Evolutionary conservation across 2,113 vertebrate species (phyloP).

Genomic region (Notechis scutatus): DNA sequence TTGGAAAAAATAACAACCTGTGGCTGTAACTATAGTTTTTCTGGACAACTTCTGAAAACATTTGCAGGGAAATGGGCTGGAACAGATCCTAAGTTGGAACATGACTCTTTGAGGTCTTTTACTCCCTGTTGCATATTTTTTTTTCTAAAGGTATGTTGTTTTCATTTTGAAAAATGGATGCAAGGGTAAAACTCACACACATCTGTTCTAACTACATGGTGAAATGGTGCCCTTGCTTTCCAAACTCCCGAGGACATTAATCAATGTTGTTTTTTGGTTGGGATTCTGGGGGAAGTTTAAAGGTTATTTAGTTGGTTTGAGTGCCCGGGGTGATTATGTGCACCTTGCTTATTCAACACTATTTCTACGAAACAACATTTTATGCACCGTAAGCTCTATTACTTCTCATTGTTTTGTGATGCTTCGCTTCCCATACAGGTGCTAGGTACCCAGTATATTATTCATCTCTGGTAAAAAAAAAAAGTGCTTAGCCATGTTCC

Average conservation of each 20-base stretch:
- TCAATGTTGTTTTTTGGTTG: constrained; percentile 52
- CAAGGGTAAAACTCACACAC: constrained; percentile 1
- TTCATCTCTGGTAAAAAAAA: constrained; percentile 58
- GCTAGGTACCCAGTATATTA: constrained; percentile 48
- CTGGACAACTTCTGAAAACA: neutral
- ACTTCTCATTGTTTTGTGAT: constrained; percentile 60
- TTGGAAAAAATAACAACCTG: neutral
- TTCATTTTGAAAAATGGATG: constrained; percentile 5
- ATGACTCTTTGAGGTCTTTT: neutral
- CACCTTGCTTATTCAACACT: constrained; percentile 58
- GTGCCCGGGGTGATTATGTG: constrained; percentile 54
- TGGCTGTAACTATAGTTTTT: neutral
- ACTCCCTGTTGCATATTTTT: neutral
- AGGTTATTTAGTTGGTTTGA: constrained; percentile 59
- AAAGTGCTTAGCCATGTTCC: constrained; percentile 53
- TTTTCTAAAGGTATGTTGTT: neutral
- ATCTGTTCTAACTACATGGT: neutral
- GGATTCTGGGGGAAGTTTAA: constrained; percentile 56
- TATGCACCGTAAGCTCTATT: constrained; percentile 59
- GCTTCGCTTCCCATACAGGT: constrained; percentile 58
- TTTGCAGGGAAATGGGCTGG: neutral
- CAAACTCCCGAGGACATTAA: constrained; percentile 39
- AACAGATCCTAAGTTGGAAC: neutral
- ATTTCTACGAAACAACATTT: constrained; percentile 54
- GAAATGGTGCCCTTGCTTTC: constrained; percentile 25